Evolutionary conservation across 2,888 invertebrate genomes (phyloP), one percentile per base, ranked within the genome.

Genomic region (Cordilura impudica): DNA sequence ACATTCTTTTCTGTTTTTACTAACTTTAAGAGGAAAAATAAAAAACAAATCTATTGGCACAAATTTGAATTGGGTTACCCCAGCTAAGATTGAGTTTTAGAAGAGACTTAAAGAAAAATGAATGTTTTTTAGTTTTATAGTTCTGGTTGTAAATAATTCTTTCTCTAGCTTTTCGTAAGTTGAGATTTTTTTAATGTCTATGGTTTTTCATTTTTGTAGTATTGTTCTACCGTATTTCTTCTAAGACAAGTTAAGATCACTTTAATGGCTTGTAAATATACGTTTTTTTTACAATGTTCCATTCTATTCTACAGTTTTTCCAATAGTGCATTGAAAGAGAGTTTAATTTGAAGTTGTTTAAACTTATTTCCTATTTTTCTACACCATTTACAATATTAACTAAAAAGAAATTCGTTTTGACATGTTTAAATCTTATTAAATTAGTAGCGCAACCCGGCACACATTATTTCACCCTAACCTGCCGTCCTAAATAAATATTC

Each of bases 1-100:
- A 71, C 82, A 82, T 66, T 63, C 49, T 45, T 56, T 54, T 63
- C 7, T 19, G 74, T 35, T 61, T 47, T 26, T 26, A 26, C 26
- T 67, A 73, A 53, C 23, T 63, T 65, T 74, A 23, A 67, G 35
- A 10, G 61, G 73, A 54, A 73, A 63, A 26, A 53, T 49, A 74
- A n/a, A n/a, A n/a, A n/a, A n/a, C n/a, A 81, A 72, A 71, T 80
- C 71, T 61, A n/a, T 83, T 85, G 87, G 84, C 87, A 86, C 87
- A 82, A 39, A 86, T 85, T 87, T 56, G 75, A 86, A 87, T 84
- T 87, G 86, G 86, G 86, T 71, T 85, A 84, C 75, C 12, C 35
- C 65, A 78, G 43, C 67, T 31, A 71, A 58, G 56, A 66, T 73
- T 73, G 73, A 73, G 56, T 39, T 54, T 54, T 58, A 53, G 53